Conservation (phyloP, 1,140 invertebrate genomes). For the Leucophenga varia region DNA sequence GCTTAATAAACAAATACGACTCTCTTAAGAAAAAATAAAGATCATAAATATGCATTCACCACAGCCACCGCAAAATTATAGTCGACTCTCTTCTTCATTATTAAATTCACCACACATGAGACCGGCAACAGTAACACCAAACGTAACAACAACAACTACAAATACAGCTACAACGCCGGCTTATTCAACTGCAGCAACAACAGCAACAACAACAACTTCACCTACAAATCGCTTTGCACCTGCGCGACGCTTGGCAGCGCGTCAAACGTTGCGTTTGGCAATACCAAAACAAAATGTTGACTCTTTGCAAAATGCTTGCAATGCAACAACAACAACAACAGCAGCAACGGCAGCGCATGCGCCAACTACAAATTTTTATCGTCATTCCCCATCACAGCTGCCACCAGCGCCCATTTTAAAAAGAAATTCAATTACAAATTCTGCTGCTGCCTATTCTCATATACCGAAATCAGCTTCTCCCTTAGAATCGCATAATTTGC, state of each 20-base stretch:
- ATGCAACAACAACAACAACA: constrained; percentile 9
- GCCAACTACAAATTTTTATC: constrained; percentile 17
- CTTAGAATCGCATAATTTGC: constrained; percentile 44
- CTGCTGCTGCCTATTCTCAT: constrained; percentile 6
- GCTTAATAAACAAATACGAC: too few relatives aligned
- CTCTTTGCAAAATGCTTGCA: constrained; percentile 8
- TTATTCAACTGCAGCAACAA: too few relatives aligned
- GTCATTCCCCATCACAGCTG: constrained; percentile 46
- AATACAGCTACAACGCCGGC: neutral
- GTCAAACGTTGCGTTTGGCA: constrained; percentile 46
- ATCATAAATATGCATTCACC: constrained; percentile 33
- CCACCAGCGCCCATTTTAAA: constrained; percentile 45
- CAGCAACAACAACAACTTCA: neutral
- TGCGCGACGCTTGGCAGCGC: constrained; percentile 50
- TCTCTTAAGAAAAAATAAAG: too few relatives aligned
- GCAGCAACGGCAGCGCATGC: neutral
- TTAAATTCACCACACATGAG: neutral
- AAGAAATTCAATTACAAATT: constrained; percentile 11
- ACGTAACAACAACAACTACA: neutral
- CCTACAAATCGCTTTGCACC: constrained; percentile 46
- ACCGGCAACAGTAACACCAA: constrained; percentile 3
- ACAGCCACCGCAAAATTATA: neutral
- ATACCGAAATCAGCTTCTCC: constrained; percentile 48
- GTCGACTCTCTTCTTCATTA: too few relatives aligned
- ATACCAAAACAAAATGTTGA: constrained; percentile 51